Conservation (phyloP, 1,140 invertebrate genomes). For the Bombus superbus region DNA sequence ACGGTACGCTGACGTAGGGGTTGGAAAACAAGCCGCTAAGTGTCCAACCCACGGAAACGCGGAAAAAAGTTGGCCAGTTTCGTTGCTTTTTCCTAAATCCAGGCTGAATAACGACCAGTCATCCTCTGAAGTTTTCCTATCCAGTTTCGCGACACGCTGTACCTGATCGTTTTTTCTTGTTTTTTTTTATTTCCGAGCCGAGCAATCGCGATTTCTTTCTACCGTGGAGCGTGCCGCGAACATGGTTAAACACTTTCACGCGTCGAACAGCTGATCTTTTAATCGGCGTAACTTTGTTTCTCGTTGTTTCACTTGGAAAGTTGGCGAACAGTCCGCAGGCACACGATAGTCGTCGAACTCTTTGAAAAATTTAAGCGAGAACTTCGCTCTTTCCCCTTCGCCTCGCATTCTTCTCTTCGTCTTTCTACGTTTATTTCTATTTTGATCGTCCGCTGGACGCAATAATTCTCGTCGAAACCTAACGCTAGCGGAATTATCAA, state of each 20-base stretch:
- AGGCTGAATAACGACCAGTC: too few relatives aligned
- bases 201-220: neutral
- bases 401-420: neutral
- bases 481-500: too few relatives aligned
- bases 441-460: too few relatives aligned
- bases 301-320: neutral
- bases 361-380: neutral
- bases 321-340: neutral
- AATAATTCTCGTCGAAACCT: too few relatives aligned
- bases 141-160: neutral
- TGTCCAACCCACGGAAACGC: neutral
- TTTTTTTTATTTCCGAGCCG: too few relatives aligned
- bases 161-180: neutral
- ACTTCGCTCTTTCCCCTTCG: neutral
- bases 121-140: neutral
- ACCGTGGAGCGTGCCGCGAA: neutral
- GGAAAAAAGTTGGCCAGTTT: neutral
- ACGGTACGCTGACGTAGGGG: slow-evolving; percentile 16
- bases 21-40: slow-evolving; percentile 25
- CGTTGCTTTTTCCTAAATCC: too few relatives aligned
- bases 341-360: neutral
- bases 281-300: neutral
- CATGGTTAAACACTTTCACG: neutral
- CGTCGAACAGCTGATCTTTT: slow-evolving; percentile 2
- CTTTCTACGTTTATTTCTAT: too few relatives aligned